Percentiles rank a stretch among this genome's conserved stretches.
Conservation (phyloP, 2,888 invertebrate genomes). For the Coelopa pilipes region DNA sequence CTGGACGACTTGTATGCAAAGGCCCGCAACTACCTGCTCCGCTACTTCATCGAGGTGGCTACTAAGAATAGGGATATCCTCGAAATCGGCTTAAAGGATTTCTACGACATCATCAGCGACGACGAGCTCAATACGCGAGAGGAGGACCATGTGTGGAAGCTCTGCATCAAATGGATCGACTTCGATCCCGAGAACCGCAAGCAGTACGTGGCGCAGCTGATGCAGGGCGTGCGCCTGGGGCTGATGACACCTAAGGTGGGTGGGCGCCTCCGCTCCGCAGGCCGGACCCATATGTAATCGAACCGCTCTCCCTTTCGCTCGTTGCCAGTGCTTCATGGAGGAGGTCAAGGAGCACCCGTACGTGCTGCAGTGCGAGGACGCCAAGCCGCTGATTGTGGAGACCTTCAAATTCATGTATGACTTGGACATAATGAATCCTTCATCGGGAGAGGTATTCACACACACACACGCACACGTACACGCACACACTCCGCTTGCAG, state of each 20-base stretch:
- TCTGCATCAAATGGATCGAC: slow-evolving; percentile 88
- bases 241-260: slow-evolving; percentile 80
- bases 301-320: background rate
- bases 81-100: slow-evolving; percentile 76
- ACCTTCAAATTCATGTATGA: slow-evolving; percentile 92
- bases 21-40: slow-evolving; percentile 77
- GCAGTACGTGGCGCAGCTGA: slow-evolving; percentile 79
- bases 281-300: background rate
- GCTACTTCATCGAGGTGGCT: slow-evolving; percentile 80
- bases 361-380: slow-evolving; percentile 83
- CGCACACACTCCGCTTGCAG: slow-evolving; percentile 35
- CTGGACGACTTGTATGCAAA: slow-evolving; percentile 72
- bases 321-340: slow-evolving; percentile 85
- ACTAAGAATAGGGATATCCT: slow-evolving; percentile 80
- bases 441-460: slow-evolving; percentile 77
- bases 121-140: slow-evolving; percentile 89
- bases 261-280: background rate
- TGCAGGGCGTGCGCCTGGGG: slow-evolving; percentile 84
- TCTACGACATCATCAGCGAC: slow-evolving; percentile 80
- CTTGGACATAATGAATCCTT: slow-evolving; percentile 84
- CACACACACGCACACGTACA: background rate
- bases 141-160: slow-evolving; percentile 89
- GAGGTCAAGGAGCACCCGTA: slow-evolving; percentile 89
- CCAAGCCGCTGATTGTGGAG: slow-evolving; percentile 89
- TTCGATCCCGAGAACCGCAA: slow-evolving; percentile 78